A percentile compares a stretch with the other conserved stretches of the same genome.
phyloP scores from a whole-genome alignment of 2,888 invertebrate genomes.

The Trisateles emortualis region DNA sequence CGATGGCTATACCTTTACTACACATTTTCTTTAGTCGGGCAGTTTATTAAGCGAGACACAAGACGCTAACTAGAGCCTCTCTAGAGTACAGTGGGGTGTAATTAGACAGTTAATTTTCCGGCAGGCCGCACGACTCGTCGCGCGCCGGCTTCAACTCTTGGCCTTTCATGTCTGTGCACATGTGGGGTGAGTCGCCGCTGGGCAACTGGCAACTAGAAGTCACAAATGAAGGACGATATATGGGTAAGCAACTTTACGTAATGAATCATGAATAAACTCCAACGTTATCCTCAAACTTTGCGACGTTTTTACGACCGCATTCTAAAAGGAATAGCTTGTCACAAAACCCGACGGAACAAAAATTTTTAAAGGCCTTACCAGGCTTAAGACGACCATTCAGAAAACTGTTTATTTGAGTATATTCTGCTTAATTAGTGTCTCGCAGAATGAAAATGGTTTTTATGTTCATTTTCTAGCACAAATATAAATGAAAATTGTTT shows the following conservation, averaged over 20 bases:
- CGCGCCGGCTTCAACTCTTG: conserved; percentile 97
- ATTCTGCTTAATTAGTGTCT: conserved; percentile 14
- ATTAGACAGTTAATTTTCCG: conserved; percentile 62
- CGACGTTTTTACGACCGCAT: conserved; percentile 35
- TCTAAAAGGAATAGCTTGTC: conserved; percentile 42
- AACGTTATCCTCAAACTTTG: conserved; percentile 35
- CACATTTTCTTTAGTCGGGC: conserved; percentile 18
- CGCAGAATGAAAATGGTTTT: conserved; percentile 7
- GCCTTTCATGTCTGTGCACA: conserved; percentile 99
- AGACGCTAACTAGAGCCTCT: conserved; percentile 46
- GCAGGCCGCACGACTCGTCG: conserved; percentile 94
- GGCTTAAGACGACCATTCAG: conserved; percentile 25
- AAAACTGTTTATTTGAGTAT: conserved; percentile 40
- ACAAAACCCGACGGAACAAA: conserved; percentile 36
- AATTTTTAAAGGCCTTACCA: conserved; percentile 27
- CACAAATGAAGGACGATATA: conserved; percentile 96
- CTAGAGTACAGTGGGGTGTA: conserved; percentile 44
- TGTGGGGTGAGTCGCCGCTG: conserved; percentile 98
- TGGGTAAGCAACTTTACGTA: conserved; percentile 88
- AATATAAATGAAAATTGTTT: conserved; percentile 36
- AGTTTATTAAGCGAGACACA: conserved; percentile 46
- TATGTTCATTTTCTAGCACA: conserved; percentile 3
- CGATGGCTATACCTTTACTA: not conserved
- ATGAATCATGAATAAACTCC: conserved; percentile 28
- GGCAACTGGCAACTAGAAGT: conserved; percentile 98